Conservation (phyloP, 2,113 vertebrate genomes). For the Passerina amoena region DNA sequence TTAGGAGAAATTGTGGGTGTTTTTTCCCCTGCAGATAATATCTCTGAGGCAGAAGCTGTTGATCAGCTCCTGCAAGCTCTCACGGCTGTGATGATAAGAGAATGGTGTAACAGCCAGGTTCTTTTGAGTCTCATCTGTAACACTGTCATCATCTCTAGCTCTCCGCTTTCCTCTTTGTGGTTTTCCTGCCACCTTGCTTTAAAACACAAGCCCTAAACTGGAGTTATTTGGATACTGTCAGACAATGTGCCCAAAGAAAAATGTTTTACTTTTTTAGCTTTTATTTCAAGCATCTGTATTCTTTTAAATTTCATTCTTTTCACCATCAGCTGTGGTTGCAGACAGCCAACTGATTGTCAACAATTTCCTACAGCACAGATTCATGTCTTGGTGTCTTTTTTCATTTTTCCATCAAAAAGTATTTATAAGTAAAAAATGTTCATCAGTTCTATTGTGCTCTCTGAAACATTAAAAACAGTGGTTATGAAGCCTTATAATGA, state of each 20-base stretch:
- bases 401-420: not conserved
- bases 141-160: not conserved
- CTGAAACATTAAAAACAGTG: not conserved
- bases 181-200: not conserved
- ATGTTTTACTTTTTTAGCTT: not conserved
- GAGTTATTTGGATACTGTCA: not conserved
- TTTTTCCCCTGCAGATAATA: not conserved
- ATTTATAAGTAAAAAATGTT: not conserved
- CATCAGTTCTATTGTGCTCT: not conserved
- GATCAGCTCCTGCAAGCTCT: not conserved
- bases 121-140: not conserved
- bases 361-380: not conserved
- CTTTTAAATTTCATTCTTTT: constrained; percentile 19
- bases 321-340: not conserved
- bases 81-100: not conserved
- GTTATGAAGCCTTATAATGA: not conserved
- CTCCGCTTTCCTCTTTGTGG: not conserved
- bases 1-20: not conserved
- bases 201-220: not conserved
- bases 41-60: not conserved
- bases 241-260: not conserved
- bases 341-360: not conserved
- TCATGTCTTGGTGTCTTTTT: constrained; percentile 2
- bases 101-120: not conserved
- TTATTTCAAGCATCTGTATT: not conserved